Evolutionary conservation across 2,113 vertebrate genomes (phyloP), one percentile per base, ranked within the genome.

Genomic region (Nothoprocta perdicaria): DNA sequence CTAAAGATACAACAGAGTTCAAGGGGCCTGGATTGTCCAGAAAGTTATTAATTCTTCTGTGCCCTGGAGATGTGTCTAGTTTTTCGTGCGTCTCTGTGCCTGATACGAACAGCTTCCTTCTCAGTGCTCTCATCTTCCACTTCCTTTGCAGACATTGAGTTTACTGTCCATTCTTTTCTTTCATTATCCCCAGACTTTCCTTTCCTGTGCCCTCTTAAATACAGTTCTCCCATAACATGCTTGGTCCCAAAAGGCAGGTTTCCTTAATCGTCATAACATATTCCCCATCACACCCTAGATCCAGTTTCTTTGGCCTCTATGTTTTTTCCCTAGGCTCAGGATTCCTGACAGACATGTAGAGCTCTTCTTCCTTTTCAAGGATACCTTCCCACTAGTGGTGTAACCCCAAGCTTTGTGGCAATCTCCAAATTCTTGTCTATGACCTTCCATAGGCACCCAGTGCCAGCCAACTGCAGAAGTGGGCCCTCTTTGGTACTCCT

Each of bases 161-260:
- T 94, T 74, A 63, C 81, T 87, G n/a, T 93, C 62, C 80, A n/a
- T 24, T 93, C 29, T 73, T 68, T 60, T 90, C 27, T 80, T 61
- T 63, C 46, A n/a, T 58, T 58, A 46, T 88, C 85, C 46, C 57
- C 69, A 68, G 67, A 67, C 57, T 89, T 53, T 78, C 27, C 52
- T 82, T 94, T 88, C 60, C 63, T 67, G 38, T 80, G 31, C 22
- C 24, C 14, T 74, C 33, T 63, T 89, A 45, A 8, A 6, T 67
- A 62, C 18, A 58, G 60, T 85, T 86, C 7, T 22, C 21, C 19
- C 48, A 33, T 88, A 87, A 71, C 27, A 55, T 43, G 2, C 41
- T 33, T 66, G 60, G 41, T 91, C 41, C 55, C 41, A 52, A 74
- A 90, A 83, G 60, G 18, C 33, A 46, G 73, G 18, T 61, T 88